Conservation (phyloP, 2,797 vertebrate genomes). For the Galagoides demidoff region DNA sequence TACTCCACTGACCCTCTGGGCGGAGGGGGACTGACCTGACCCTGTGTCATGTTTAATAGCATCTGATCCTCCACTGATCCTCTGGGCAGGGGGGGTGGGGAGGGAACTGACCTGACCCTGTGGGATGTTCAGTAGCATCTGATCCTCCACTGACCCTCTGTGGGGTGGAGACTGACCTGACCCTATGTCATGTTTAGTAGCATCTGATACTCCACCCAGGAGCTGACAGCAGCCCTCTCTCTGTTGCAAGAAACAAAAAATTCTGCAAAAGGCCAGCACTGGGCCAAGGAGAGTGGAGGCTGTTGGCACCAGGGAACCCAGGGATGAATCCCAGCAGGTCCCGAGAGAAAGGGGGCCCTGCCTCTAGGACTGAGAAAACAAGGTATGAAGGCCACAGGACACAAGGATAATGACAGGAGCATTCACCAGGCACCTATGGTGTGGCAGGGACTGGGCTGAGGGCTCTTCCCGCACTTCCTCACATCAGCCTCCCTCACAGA, state of each 20-base stretch:
- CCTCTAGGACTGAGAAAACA: no score
- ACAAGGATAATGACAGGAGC: neutral
- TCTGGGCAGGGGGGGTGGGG: no score
- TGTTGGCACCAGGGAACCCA: neutral
- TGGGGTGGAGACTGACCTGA: neutral
- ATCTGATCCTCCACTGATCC: neutral
- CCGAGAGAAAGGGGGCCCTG: neutral
- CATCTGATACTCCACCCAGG: neutral
- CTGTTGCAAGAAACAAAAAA: neutral
- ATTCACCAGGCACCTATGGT: neutral
- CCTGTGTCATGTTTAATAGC: neutral
- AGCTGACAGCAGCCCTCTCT: no score
- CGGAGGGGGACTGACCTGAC: neutral
- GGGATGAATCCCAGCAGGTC: neutral
- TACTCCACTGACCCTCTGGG: neutral
- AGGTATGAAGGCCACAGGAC: neutral
- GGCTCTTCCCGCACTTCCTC: no score
- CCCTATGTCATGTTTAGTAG: neutral
- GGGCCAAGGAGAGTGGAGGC: no score
- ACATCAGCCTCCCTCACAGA: neutral
- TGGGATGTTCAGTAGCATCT: neutral
- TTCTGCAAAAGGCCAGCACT: neutral
- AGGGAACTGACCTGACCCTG: neutral
- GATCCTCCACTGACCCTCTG: neutral
- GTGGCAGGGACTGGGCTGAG: no score